Conservation (phyloP, 2,797 vertebrate species). For the Etheostoma nigrum region DNA sequence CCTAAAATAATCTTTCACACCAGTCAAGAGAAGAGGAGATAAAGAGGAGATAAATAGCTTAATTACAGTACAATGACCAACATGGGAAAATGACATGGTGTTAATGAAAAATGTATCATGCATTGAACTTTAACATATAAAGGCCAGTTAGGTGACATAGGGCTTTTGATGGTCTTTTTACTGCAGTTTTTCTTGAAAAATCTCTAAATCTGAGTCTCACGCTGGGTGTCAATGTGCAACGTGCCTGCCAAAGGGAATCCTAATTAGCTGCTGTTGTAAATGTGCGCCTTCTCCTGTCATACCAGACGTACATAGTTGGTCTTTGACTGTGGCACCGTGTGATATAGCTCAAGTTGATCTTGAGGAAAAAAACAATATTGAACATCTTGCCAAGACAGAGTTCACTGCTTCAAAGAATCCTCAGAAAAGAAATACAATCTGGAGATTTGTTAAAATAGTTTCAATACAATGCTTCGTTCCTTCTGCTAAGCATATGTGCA, state of each 20-base stretch:
- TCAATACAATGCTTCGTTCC: background rate
- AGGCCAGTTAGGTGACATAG: background rate
- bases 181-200: background rate
- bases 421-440: background rate
- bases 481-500: constrained; percentile 36
- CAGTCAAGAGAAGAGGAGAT: constrained; percentile 18
- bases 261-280: constrained; percentile 61
- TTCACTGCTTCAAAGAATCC: constrained; percentile 57
- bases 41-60: constrained; percentile 19
- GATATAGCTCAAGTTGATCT: constrained; percentile 58
- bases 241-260: constrained; percentile 39
- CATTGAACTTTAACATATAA: constrained; percentile 19
- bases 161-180: constrained; percentile 3
- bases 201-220: constrained; percentile 11
- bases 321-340: constrained; percentile 39
- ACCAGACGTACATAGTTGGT: constrained; percentile 21
- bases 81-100: background rate
- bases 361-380: constrained; percentile 18
- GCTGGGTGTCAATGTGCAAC: constrained; percentile 1
- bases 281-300: constrained; percentile 39
- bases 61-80: constrained; percentile 24
- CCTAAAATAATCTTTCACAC: background rate
- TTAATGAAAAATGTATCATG: constrained; percentile 33
- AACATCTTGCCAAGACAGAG: constrained; percentile 50
- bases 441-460: constrained; percentile 33